These are phyloP conservation scores for Diabrotica virgifera DNA, from an alignment of 1,140 invertebrate species.

Conservation along the genomic window DNA sequence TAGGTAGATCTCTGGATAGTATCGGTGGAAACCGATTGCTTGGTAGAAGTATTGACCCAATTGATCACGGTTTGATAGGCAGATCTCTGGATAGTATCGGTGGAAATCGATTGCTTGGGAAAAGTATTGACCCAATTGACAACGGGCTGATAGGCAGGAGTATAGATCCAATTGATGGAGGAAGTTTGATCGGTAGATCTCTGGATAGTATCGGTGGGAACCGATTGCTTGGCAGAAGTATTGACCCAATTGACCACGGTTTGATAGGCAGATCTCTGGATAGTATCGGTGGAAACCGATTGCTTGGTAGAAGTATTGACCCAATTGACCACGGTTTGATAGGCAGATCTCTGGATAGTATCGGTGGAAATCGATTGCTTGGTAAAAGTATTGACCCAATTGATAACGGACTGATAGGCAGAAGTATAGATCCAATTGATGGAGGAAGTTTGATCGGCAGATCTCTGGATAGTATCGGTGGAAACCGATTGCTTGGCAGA, in stretches of 20 bases:
- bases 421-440: background rate
- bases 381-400: background rate
- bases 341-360: background rate
- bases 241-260: conserved; percentile 28
- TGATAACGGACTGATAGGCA: no score
- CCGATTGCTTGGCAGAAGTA: conserved; percentile 15
- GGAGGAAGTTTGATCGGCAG: conserved; percentile 20
- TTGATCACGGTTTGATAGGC: conserved; percentile 22
- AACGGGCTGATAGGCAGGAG: conserved; percentile 21
- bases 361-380: conserved; percentile 1
- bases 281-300: background rate
- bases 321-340: no score
- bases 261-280: conserved; percentile 24
- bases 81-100: conserved; percentile 19
- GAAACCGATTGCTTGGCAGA: conserved; percentile 12
- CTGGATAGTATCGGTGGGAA: conserved; percentile 25
- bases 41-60: conserved; percentile 21
- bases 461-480: conserved; percentile 23
- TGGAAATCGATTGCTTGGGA: conserved; percentile 15
- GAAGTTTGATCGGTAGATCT: conserved; percentile 19
- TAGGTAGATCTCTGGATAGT: conserved; percentile 20
- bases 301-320: background rate
- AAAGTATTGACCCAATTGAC: conserved; percentile 25
- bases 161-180: conserved; percentile 24
- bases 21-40: conserved; percentile 25